phyloP scores from a whole-genome alignment of 2,797 vertebrate genomes.

The Euthynnus affinis region DNA sequence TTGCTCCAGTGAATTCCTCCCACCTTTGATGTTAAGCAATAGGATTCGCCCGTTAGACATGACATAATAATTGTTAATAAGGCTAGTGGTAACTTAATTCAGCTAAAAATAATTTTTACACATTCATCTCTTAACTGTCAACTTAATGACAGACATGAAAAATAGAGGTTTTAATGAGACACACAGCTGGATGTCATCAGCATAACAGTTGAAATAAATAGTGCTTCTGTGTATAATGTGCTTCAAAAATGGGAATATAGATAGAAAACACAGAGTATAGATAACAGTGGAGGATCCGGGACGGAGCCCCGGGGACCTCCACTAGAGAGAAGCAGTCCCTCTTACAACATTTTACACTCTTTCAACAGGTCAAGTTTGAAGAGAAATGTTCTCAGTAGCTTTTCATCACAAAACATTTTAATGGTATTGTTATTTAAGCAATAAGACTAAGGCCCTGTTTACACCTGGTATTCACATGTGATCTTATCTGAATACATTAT shows the following conservation, averaged over 20 bases:
- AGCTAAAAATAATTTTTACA: not conserved
- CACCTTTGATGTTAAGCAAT: not conserved
- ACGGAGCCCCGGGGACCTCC: conserved; percentile 8
- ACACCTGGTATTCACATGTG: no score
- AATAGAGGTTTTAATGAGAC: not conserved
- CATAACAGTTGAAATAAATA: not conserved
- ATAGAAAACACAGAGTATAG: not conserved
- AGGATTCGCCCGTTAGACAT: not conserved
- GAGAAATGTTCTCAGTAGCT: no score
- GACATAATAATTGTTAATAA: not conserved
- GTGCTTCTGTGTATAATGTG: not conserved
- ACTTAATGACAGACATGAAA: not conserved
- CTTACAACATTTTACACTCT: not conserved
- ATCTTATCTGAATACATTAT: no score
- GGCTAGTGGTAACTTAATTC: not conserved
- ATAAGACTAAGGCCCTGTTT: no score
- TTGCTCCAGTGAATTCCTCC: not conserved
- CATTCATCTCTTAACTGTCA: not conserved
- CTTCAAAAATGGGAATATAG: not conserved
- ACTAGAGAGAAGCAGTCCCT: not conserved
- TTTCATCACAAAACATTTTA: no score
- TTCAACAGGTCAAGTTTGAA: no score
- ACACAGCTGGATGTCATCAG: not conserved
- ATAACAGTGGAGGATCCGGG: not conserved
- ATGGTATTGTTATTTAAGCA: no score